Evolutionary conservation across 2,113 vertebrate species (phyloP), one percentile per base, ranked within the genome.

Genomic region (Chamaetylas fuelleborni): DNA sequence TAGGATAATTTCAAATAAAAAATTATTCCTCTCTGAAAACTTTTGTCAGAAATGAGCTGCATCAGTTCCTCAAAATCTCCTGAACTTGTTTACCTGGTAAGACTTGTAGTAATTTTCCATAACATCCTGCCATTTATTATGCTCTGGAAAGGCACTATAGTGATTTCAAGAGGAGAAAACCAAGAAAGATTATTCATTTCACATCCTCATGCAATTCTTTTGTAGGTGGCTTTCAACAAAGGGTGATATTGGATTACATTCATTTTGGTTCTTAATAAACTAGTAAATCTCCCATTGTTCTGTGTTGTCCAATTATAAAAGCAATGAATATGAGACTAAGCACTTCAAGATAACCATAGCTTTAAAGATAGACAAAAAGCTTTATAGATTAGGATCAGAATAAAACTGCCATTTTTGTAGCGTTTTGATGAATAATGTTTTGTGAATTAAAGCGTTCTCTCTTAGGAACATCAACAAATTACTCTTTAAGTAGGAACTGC

Each of bases 241-340:
- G 94, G 91, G 90, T 78, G 90, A 96, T 96, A 96, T 95, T 96
- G 93, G 89, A 95, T 97, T 96, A 97, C 97, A 96, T 97, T 97
- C 95, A 96, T 96, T 97, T 97, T 96, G 91, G 87, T 96, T 95
- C 97, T 97, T 97, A 97, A 97, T 97, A 97, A 97, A 97, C 94
- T 90, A 91, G 97, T 95, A 97, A 97, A 97, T 97, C 97, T 97
- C 95, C 93, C 95, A 97, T 97, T 97, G 96, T 97, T 97, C 96
- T 96, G 51, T 96, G 95, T 97, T 97, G 97, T 97, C 95, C 97
- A 97, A 96, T 97, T 97, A 97, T 95, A 95, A 96, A 97, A 97
- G 96, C 95, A 96, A 95, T 96, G 96, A 96, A 96, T 96, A 96
- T 94, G 94, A 96, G 95, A 93, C 97, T 96, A 96, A 96, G 96